phyloP scores from a whole-genome alignment of 2,888 invertebrate genomes.

The Polydrusus tereticollis region DNA sequence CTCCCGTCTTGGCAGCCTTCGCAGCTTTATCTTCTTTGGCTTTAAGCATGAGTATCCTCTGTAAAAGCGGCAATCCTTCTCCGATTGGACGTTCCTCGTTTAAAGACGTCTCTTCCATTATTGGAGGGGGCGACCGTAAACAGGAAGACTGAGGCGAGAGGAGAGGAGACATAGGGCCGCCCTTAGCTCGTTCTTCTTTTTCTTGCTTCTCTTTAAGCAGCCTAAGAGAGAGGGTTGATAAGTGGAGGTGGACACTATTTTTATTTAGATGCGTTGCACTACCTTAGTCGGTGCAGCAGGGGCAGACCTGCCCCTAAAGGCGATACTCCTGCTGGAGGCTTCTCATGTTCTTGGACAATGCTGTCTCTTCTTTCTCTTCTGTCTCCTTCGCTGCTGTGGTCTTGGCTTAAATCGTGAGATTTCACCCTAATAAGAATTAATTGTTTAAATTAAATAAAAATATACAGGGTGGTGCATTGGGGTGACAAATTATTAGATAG shows the following conservation, averaged over 20 bases:
- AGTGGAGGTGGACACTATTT: neutral
- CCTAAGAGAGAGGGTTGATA: slow-evolving; percentile 59
- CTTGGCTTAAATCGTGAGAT: slow-evolving; percentile 77
- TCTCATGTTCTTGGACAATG: slow-evolving; percentile 45
- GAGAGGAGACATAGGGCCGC: slow-evolving; percentile 68
- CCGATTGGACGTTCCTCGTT: slow-evolving; percentile 74
- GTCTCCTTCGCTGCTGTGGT: slow-evolving; percentile 57
- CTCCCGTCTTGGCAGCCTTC: slow-evolving; percentile 53
- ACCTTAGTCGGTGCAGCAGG: slow-evolving; percentile 78
- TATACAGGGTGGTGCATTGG: no score
- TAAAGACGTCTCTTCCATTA: slow-evolving; percentile 64
- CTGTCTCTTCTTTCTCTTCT: slow-evolving; percentile 50
- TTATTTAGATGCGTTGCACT: slow-evolving; percentile 5
- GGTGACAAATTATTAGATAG: no score
- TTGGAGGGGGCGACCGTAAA: slow-evolving; percentile 68
- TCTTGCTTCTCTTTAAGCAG: slow-evolving; percentile 88
- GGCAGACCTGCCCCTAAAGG: slow-evolving; percentile 89
- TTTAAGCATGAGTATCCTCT: slow-evolving; percentile 81
- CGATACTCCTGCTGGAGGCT: slow-evolving; percentile 68
- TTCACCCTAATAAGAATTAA: slow-evolving; percentile 67
- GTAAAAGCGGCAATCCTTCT: slow-evolving; percentile 79
- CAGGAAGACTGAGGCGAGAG: slow-evolving; percentile 74
- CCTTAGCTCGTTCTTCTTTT: slow-evolving; percentile 71
- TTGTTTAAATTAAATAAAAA: neutral
- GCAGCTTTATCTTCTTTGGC: slow-evolving; percentile 75